Percentiles rank a stretch among this genome's conserved stretches.
These are phyloP conservation scores for Tolypeutes matacus DNA, from an alignment of 2,797 vertebrate species.

Conservation along the genomic window DNA sequence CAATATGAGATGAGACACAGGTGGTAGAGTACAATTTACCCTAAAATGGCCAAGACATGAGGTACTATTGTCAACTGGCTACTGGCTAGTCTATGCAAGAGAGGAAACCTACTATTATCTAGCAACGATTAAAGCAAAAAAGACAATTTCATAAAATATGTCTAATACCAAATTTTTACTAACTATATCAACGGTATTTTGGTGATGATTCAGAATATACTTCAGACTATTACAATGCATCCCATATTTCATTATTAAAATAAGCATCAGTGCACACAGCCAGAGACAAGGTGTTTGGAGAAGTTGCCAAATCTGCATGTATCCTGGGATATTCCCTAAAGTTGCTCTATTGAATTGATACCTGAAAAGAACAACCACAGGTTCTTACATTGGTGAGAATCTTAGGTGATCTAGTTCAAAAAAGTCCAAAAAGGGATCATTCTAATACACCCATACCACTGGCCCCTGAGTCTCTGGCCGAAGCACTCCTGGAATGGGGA, in stretches of 20 bases:
- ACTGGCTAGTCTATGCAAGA: not conserved
- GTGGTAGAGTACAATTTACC: not conserved
- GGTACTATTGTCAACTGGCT: too few relatives aligned
- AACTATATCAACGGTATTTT: not conserved
- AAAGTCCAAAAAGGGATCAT: too few relatives aligned
- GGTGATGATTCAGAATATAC: not conserved
- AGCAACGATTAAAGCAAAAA: not conserved
- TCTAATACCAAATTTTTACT: not conserved
- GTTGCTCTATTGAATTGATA: not conserved
- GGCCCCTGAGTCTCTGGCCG: too few relatives aligned
- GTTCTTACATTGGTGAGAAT: too few relatives aligned
- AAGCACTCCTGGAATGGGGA: too few relatives aligned
- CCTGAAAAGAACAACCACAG: too few relatives aligned
- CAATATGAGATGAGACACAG: too few relatives aligned
- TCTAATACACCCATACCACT: too few relatives aligned
- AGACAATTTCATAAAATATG: not conserved
- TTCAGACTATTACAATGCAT: not conserved
- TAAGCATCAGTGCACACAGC: not conserved
- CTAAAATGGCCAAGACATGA: fast-evolving
- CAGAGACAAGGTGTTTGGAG: not conserved
- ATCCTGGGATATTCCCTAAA: not conserved
- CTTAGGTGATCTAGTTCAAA: too few relatives aligned
- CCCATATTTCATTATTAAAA: not conserved
- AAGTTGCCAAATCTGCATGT: not conserved
- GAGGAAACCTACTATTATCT: not conserved